Evolutionary conservation across 2,797 vertebrate species (phyloP).

Genomic region (Urosaurus nigricauda): DNA sequence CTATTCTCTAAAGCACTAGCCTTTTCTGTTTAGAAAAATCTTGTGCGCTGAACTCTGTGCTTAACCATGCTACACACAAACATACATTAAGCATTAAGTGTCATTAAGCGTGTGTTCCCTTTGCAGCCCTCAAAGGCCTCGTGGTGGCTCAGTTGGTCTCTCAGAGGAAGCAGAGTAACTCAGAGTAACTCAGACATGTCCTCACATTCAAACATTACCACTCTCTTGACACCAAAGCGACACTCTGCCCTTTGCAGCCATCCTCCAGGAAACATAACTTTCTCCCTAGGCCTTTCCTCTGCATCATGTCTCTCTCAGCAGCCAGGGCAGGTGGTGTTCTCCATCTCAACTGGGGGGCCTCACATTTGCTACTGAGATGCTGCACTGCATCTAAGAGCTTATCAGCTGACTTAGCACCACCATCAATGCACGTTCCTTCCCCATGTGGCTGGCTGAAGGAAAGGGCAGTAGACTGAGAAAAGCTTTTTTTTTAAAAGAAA

Average conservation of each 20-base stretch:
- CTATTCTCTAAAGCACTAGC: neutral
- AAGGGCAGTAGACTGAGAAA: neutral
- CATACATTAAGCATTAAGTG: neutral
- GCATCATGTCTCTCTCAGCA: neutral
- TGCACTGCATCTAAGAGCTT: neutral
- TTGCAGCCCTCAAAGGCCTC: neutral
- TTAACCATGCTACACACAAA: neutral
- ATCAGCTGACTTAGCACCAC: conserved; percentile 29
- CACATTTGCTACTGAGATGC: conserved; percentile 6
- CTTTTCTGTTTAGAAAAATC: conserved; percentile 1
- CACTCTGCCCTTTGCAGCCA: neutral
- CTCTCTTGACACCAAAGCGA: neutral
- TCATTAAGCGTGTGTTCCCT: neutral
- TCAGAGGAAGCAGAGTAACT: neutral
- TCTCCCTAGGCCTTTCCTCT: neutral
- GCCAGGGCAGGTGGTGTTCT: neutral
- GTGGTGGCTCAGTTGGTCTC: conserved; percentile 16
- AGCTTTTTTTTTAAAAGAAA: neutral
- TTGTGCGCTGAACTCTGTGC: neutral
- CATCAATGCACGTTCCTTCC: neutral
- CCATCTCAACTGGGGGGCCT: neutral
- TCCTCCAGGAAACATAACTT: neutral
- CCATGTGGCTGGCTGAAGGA: neutral
- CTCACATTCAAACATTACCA: conserved; percentile 1
- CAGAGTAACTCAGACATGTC: conserved; percentile 17